Evolutionary conservation across 1,140 invertebrate genomes (phyloP), one percentile per base, ranked within the genome.

Genomic region (Papilio aristodemus): DNA sequence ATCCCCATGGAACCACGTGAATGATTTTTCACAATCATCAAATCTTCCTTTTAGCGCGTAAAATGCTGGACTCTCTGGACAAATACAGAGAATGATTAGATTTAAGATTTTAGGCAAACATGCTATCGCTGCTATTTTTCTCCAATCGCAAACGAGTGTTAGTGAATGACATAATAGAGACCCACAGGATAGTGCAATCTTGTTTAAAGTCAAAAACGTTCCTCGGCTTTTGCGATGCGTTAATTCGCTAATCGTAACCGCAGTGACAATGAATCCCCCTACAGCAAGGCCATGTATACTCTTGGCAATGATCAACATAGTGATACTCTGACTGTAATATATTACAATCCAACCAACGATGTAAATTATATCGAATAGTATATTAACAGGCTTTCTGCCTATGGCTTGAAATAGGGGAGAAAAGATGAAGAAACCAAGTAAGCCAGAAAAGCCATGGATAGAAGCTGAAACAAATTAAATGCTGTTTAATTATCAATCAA

Each of bases 31-130:
- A 36, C 71, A 77, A 27, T 77, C 71, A 9, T 75, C 64, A 37
- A 76, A 81, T 7, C 73, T 59, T 13, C 76, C 81, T 22, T 74
- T 78, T 39, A 75, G 64, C 0, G 81, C 81, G 3, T 77, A 72
- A 60, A 70, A 85, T 0, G 74, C 71, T n/a, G 83, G 83, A 41
- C 78, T 84, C 50, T 85, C 83, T 0, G 77, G 77, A 72, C 80
- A 81, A 38, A 79, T 60, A 0, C 70, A 63, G 0, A 72, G 73
- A 11, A 80, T 14, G 11, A 83, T 68, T 9, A 77, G 67, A 25
- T 76, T 63, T 10, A 77, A 4, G 11, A 68, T 50, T 10, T 71
- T 63, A 0, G 76, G 69, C 1, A 74, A 7, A 36, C 69, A 57
- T 0, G 69, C 70, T 38, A 80, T 72, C 1, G 59, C 4, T 8